Conservation (phyloP, 1,140 invertebrate genomes). For the Zaprionus davidi region DNA sequence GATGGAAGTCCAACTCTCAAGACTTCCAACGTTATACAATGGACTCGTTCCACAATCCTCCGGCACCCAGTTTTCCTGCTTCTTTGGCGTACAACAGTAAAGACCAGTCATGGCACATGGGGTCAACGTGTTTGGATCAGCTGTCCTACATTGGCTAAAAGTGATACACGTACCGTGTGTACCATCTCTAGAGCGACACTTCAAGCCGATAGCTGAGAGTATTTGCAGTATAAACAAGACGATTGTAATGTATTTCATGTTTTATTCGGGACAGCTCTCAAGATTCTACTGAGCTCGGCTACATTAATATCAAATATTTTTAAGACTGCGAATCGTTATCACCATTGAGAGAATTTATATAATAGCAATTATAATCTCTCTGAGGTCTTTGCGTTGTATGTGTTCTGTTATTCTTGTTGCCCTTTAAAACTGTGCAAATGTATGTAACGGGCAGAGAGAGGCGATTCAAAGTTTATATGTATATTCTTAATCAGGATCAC, state of each 20-base stretch:
- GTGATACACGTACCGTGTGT: neutral
- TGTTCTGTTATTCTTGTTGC: too few relatives aligned
- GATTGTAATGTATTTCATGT: neutral
- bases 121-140: neutral
- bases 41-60: neutral
- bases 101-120: neutral
- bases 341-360: neutral
- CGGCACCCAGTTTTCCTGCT: neutral
- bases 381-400: too few relatives aligned
- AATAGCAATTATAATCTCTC: too few relatives aligned
- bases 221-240: neutral
- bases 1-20: neutral
- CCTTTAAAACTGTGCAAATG: too few relatives aligned
- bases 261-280: neutral
- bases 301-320: neutral
- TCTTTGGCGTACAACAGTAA: neutral
- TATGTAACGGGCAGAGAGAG: too few relatives aligned
- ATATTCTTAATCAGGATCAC: too few relatives aligned
- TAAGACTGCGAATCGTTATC: too few relatives aligned
- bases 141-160: neutral
- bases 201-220: neutral
- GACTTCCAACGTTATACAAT: neutral
- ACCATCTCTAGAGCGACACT: neutral
- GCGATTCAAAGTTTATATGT: too few relatives aligned
- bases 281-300: neutral